A percentile compares a stretch with the other conserved stretches of the same genome.
phyloP scores from a whole-genome alignment of 1,140 invertebrate genomes.

The Meloidogyne hapla region DNA sequence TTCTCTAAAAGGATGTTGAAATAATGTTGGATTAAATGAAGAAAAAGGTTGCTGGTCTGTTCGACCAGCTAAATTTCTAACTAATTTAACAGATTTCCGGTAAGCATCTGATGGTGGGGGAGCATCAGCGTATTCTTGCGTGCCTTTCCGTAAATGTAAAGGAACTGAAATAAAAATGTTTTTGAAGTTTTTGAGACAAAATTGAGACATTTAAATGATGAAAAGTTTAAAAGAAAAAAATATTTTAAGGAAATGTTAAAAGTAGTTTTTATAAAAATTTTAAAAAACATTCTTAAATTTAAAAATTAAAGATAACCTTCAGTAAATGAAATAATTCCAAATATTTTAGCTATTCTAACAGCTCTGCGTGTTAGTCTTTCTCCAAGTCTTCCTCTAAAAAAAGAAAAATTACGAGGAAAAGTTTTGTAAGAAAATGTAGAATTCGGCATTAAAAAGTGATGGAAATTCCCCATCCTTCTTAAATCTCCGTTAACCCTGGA shows the following conservation, averaged over 20 bases:
- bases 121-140: slow-evolving; percentile 47
- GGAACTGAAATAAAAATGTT: slow-evolving; percentile 38
- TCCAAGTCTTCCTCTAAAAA: slow-evolving; percentile 49
- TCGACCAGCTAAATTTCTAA: slow-evolving; percentile 9
- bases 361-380: slow-evolving; percentile 51
- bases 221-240: no score
- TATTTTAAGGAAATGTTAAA: no score
- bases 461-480: no score
- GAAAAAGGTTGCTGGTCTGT: background rate
- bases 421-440: no score
- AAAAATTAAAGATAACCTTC: slow-evolving; percentile 20
- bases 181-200: background rate
- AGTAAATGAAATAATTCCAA: slow-evolving; percentile 55
- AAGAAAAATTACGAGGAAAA: background rate
- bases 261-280: no score
- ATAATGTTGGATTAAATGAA: slow-evolving; percentile 1
- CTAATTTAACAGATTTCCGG: slow-evolving; percentile 10
- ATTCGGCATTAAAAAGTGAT: no score
- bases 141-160: slow-evolving; percentile 55
- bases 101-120: slow-evolving; percentile 37
- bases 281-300: slow-evolving; percentile 2
- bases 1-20: background rate
- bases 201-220: no score
- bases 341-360: slow-evolving; percentile 46
- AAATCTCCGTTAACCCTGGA: background rate